Base-by-base conservation (phyloP, 1,140 invertebrate species). In the Drosophila ercepeae region DNA sequence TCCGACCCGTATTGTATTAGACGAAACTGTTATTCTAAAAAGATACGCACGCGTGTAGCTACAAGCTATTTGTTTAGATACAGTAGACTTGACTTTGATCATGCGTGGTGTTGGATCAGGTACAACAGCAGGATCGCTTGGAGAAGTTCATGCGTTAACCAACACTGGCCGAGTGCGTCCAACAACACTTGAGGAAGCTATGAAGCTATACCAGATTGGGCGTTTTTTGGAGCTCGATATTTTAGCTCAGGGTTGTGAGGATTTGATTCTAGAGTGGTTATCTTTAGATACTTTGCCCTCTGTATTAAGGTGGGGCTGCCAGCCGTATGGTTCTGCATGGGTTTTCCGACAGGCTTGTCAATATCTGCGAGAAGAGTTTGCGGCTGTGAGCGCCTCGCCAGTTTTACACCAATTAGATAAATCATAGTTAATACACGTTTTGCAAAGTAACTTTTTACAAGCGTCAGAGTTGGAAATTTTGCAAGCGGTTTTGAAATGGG, bases 181-280 rank as follows among this genome's bases (percentile, higher is more conserved):
- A 34, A 96, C 96, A 42, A 94, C 95, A 27, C 92, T 98, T 14
- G 97, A 99, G 86, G 98, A 99, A 92, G 97, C 97, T 9, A 98
- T 99, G 96, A 97, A 99, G 91, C 93, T 99, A 23, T 98, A 98
- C 92, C 96, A 97, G 92, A 98, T 99, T 67, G 97, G 97, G 13
- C 92, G 94, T 75, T 99, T 99, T 93, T 93, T 99, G 19, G 98
- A 99, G 92, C 94, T 99, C 82, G 97, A 98, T 90, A 97, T 98
- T 75, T 93, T 98, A 44, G 95, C 97, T 39, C 97, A 98, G 93
- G 96, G 97, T 71, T 98, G 97, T 93, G 98, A 99, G 93, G 98
- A 99, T 93, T 94, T 98, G 58, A 97, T 99, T 61, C 94, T 97
- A 41, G 97, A 98, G 83, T 95, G 95, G 91, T 93, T 99, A 42